Percentiles rank a stretch among this genome's conserved stretches.
Conservation (phyloP, 2,888 invertebrate species). For the Bellardia bayeri region DNA sequence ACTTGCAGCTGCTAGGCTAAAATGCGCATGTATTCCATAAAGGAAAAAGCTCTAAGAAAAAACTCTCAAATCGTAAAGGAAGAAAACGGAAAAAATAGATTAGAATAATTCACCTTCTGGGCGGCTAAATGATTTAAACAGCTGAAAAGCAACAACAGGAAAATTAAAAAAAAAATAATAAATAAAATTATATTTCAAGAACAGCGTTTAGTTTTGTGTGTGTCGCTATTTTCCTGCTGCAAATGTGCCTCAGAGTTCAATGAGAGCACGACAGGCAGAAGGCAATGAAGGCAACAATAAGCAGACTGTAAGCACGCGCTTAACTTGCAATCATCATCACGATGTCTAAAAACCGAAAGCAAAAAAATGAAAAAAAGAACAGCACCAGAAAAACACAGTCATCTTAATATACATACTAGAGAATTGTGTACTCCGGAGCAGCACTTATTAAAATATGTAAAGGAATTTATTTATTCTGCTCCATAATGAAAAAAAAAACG, state of each 20-base stretch:
- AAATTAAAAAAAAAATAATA: constrained; percentile 28
- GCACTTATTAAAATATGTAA: constrained; percentile 13
- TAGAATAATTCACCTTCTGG: constrained; percentile 73
- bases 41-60: neutral
- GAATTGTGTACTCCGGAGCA: neutral
- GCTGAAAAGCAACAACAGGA: constrained; percentile 39
- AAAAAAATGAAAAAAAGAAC: neutral
- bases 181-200: constrained; percentile 56
- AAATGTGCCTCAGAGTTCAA: constrained; percentile 73
- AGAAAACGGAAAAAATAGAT: constrained; percentile 67
- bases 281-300: constrained; percentile 53
- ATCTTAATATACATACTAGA: constrained; percentile 30
- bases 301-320: constrained; percentile 73
- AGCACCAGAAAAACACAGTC: constrained; percentile 29
- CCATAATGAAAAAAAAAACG: too few species aligned
- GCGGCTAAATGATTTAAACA: constrained; percentile 69
- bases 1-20: constrained; percentile 69
- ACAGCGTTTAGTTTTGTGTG: constrained; percentile 36
- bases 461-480: neutral
- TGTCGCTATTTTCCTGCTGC: constrained; percentile 28
- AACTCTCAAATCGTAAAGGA: neutral
- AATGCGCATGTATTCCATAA: neutral
- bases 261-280: constrained; percentile 71
- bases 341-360: constrained; percentile 52
- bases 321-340: constrained; percentile 73